A percentile compares a stretch with the other conserved stretches of the same genome.
phyloP scores from a whole-genome alignment of 2,113 vertebrate species.

The Oncorhynchus tshawytscha region DNA sequence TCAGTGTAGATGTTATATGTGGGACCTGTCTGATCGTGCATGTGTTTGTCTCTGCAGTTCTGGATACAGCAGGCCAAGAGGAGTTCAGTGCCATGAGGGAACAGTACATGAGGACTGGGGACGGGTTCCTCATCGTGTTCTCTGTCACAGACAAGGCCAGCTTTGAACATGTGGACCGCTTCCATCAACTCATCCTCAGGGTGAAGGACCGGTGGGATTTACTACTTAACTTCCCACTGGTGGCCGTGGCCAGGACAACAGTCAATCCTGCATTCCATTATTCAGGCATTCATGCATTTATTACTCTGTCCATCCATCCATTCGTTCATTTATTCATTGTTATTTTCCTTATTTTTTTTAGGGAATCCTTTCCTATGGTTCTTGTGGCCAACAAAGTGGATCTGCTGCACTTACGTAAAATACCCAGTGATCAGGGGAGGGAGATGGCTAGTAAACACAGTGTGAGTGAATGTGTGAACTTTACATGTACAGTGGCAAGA shows the following conservation, averaged over 20 bases:
- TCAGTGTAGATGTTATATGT: not conserved
- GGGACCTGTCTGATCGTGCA: not conserved
- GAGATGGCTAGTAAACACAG: conserved; percentile 90
- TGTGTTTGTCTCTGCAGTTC: conserved; percentile 68
- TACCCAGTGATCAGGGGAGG: conserved; percentile 84
- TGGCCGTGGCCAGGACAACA: too few species aligned
- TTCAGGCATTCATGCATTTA: too few species aligned
- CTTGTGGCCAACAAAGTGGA: conserved; percentile 90
- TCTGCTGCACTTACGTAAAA: conserved; percentile 86
- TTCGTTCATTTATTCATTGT: not conserved
- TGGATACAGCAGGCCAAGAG: conserved; percentile 86
- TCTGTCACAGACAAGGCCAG: conserved; percentile 88
- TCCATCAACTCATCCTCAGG: conserved; percentile 87
- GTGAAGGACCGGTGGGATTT: conserved; percentile 85
- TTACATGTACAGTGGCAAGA: too few species aligned
- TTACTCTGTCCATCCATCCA: too few species aligned
- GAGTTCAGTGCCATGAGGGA: conserved; percentile 87
- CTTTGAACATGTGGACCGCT: conserved; percentile 87
- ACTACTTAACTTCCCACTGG: too few species aligned
- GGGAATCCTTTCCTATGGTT: conserved; percentile 89
- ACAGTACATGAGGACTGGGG: conserved; percentile 85
- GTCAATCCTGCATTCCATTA: too few species aligned
- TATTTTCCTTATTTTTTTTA: conserved; percentile 29
- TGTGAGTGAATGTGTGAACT: conserved; percentile 65
- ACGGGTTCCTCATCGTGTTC: conserved; percentile 83